These are phyloP conservation scores for Emmelina monodactyla DNA, from an alignment of 2,888 invertebrate species.

Conservation along the genomic window DNA sequence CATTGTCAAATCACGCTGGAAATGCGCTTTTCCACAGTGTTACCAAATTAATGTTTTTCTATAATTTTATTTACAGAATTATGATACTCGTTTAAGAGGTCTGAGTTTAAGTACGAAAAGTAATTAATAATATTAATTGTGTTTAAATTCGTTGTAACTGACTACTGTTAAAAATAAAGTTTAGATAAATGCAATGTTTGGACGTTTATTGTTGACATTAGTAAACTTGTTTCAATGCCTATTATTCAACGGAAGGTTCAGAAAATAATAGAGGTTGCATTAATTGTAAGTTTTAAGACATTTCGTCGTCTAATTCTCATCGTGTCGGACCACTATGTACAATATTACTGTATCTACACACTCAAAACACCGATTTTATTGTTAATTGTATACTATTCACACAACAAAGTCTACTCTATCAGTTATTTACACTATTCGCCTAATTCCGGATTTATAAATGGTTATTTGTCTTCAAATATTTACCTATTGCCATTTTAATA, in stretches of 20 bases:
- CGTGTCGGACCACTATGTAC: no score
- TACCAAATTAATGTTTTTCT: conserved; percentile 18
- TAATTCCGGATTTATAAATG: no score
- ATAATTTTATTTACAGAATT: background rate
- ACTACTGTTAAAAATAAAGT: background rate
- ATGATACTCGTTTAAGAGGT: background rate
- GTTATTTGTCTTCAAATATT: no score
- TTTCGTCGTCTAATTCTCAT: no score
- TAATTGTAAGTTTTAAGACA: background rate
- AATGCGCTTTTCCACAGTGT: conserved; percentile 23
- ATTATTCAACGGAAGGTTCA: background rate
- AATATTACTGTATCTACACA: conserved; percentile 66
- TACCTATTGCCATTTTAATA: no score
- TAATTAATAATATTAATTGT: conserved; percentile 9
- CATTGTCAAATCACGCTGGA: conserved; percentile 22
- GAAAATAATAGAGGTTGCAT: background rate
- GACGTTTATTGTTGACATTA: background rate
- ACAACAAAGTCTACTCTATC: conserved; percentile 50
- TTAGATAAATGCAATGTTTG: background rate
- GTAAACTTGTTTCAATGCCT: background rate
- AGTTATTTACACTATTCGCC: conserved; percentile 42
- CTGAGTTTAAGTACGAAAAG: conserved; percentile 3
- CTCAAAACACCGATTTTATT: conserved; percentile 52
- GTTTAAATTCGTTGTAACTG: background rate
- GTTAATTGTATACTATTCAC: conserved; percentile 53